Percentiles rank a stretch among this genome's conserved stretches.
phyloP scores from a whole-genome alignment of 2,113 vertebrate genomes.

The Dipodomys stephensi region DNA sequence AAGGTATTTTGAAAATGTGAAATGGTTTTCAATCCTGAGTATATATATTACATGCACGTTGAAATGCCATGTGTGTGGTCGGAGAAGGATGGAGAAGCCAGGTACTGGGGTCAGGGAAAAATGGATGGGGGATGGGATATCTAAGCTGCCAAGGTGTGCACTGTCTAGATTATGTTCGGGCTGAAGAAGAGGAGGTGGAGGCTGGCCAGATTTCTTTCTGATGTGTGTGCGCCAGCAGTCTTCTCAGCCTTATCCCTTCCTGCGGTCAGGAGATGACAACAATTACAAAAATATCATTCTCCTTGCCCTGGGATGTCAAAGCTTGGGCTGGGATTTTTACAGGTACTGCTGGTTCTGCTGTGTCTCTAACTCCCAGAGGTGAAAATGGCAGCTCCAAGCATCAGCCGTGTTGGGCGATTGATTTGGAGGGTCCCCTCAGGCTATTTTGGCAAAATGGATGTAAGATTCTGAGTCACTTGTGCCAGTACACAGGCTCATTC shows the following conservation, averaged over 20 bases:
- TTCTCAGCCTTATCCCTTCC: conserved; percentile 41
- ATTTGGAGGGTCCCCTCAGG: not conserved
- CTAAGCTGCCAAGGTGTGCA: not conserved
- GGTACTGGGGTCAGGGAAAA: no score
- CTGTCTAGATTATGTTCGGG: conserved; percentile 55
- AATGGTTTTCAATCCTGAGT: not conserved
- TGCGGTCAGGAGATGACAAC: conserved; percentile 72
- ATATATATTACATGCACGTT: not conserved
- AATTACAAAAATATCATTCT: conserved; percentile 71
- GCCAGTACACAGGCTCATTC: not conserved
- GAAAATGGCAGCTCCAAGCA: not conserved
- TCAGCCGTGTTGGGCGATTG: not conserved
- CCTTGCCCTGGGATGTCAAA: conserved; percentile 58
- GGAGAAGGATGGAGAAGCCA: not conserved
- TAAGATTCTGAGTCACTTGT: conserved; percentile 2
- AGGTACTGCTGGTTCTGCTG: not conserved
- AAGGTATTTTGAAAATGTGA: not conserved
- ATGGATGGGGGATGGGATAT: accelerated
- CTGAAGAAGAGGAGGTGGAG: conserved; percentile 45
- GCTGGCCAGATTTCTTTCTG: conserved; percentile 50
- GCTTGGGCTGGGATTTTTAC: conserved; percentile 42
- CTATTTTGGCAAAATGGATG: not conserved
- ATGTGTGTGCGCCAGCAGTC: conserved; percentile 37
- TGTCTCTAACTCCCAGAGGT: not conserved
- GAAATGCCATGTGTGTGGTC: not conserved